Evolutionary conservation across 2,113 vertebrate species (phyloP).

Genomic region (Bubo scandiacus): DNA sequence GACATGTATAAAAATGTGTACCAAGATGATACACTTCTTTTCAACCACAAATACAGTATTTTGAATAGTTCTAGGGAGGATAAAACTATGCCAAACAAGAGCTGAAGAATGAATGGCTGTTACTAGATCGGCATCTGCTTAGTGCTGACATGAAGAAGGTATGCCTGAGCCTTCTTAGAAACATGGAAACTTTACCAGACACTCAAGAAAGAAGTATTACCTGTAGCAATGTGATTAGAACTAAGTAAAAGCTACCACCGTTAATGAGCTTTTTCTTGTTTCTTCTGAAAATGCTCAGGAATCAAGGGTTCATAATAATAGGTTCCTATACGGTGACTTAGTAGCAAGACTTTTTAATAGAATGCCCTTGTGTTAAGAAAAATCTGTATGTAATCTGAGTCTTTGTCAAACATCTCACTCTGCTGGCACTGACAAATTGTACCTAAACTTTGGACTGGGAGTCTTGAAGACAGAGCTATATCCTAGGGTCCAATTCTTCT

Average conservation of each 20-base stretch:
- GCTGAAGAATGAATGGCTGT: not conserved
- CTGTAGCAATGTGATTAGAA: not conserved
- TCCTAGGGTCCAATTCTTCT: not conserved
- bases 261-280: not conserved
- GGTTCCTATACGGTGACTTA: not conserved
- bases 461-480: not conserved
- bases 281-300: not conserved
- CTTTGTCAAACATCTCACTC: not conserved
- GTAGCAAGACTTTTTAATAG: not conserved
- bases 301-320: not conserved
- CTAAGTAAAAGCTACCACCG: not conserved
- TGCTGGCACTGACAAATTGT: not conserved
- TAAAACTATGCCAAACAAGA: not conserved
- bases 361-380: not conserved
- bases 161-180: not conserved
- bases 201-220: not conserved
- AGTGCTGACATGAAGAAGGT: not conserved
- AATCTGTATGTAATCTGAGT: not conserved
- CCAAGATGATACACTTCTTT: not conserved
- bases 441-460: not conserved
- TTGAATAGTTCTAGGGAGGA: not conserved
- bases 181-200: not conserved
- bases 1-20: not conserved
- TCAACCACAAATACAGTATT: not conserved
- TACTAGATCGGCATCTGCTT: not conserved